Conservation (phyloP, 2,888 invertebrate species). For the Pteria penguin region DNA sequence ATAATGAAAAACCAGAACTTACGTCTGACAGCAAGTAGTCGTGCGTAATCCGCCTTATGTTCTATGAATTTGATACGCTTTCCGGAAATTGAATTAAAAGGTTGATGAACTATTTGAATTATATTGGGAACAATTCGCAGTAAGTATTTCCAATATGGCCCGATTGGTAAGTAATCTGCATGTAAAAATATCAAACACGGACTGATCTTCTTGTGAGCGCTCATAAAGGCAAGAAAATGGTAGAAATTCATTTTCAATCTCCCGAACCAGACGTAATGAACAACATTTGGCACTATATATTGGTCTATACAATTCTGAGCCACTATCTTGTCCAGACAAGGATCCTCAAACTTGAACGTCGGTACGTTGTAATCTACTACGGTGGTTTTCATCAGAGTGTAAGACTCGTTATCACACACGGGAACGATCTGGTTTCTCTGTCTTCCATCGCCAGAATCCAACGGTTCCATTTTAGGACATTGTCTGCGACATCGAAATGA, state of each 20-base stretch:
- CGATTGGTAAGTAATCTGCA: slow-evolving; percentile 54
- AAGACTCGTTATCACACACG: background rate
- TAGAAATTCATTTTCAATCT: slow-evolving; percentile 51
- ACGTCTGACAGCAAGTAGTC: slow-evolving; percentile 61
- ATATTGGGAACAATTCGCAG: slow-evolving; percentile 56
- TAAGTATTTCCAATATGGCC: slow-evolving; percentile 58
- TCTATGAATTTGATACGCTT: slow-evolving; percentile 52
- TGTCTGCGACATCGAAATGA: background rate
- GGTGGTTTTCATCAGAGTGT: background rate
- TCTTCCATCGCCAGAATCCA: background rate
- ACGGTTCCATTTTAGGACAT: background rate
- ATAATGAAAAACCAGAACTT: too few species aligned
- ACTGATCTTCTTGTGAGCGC: slow-evolving; percentile 52
- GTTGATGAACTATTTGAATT: slow-evolving; percentile 52
- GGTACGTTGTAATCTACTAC: background rate
- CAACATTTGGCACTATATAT: slow-evolving; percentile 54
- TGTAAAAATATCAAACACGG: slow-evolving; percentile 66
- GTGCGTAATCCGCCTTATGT: slow-evolving; percentile 62
- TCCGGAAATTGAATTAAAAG: slow-evolving; percentile 56
- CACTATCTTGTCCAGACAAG: background rate
- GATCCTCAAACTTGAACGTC: background rate
- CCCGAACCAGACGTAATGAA: slow-evolving; percentile 65
- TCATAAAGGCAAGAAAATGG: slow-evolving; percentile 61
- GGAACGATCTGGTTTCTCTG: background rate
- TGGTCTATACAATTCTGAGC: slow-evolving; percentile 36